Evolutionary conservation across 1,140 invertebrate genomes (phyloP).

Genomic region (Drosophila nikananu): DNA sequence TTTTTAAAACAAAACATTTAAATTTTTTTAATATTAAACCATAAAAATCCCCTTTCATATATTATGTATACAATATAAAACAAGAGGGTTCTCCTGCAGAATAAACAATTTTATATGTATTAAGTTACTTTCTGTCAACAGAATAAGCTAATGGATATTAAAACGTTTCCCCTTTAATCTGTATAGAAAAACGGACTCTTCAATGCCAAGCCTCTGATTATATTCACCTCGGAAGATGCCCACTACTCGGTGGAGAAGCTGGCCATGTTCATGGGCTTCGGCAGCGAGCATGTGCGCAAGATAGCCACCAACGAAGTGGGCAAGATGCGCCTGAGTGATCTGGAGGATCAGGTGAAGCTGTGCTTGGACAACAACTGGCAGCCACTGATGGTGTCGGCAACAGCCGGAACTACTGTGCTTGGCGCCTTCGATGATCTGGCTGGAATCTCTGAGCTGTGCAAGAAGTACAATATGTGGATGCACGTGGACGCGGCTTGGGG

Average conservation of each 20-base stretch:
- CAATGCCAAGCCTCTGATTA: slow-evolving; percentile 88
- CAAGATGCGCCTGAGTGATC: slow-evolving; percentile 91
- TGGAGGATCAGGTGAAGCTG: slow-evolving; percentile 90
- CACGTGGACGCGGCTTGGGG: slow-evolving; percentile 98
- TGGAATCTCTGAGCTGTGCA: slow-evolving; percentile 92
- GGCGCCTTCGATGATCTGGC: slow-evolving; percentile 95
- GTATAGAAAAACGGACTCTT: slow-evolving; percentile 89
- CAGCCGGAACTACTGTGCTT: slow-evolving; percentile 92
- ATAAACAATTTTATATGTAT: too few relatives aligned
- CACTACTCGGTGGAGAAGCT: slow-evolving; percentile 98
- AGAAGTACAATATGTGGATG: slow-evolving; percentile 94
- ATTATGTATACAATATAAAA: too few relatives aligned
- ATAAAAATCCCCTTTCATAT: too few relatives aligned
- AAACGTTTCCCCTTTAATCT: background rate
- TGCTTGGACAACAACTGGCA: slow-evolving; percentile 89
- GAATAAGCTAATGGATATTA: too few relatives aligned
- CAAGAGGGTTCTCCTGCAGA: too few relatives aligned
- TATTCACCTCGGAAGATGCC: slow-evolving; percentile 95
- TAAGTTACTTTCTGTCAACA: too few relatives aligned
- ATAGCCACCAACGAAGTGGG: slow-evolving; percentile 91
- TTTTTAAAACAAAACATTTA: too few relatives aligned
- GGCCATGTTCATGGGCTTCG: slow-evolving; percentile 92
- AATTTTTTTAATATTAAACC: too few relatives aligned
- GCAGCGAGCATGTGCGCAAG: slow-evolving; percentile 91
- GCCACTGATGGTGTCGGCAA: slow-evolving; percentile 96